Conservation (phyloP, 2,888 invertebrate genomes). For the Acleris holmiana region DNA sequence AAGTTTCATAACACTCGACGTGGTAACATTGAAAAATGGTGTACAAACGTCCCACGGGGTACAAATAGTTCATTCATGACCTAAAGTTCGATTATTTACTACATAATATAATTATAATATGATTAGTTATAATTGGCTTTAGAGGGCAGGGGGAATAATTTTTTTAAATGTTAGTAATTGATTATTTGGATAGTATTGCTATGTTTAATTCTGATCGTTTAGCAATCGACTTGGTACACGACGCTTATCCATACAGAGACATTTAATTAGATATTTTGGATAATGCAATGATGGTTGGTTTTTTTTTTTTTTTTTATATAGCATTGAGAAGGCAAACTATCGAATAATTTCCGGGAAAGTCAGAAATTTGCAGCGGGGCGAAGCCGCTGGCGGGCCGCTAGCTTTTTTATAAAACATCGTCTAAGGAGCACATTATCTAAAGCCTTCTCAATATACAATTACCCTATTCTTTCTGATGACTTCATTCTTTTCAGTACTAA, state of each 20-base stretch:
- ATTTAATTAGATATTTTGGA: no score
- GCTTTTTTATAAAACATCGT: no score
- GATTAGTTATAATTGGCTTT: constrained; percentile 2
- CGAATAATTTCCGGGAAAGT: no score
- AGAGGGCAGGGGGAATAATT: constrained; percentile 4
- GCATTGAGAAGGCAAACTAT: no score
- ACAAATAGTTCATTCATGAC: constrained; percentile 55
- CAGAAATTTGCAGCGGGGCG: no score
- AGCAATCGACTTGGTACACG: background rate
- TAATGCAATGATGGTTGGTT: no score
- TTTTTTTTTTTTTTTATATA: no score
- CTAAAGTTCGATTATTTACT: constrained; percentile 38
- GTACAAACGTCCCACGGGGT: constrained; percentile 66
- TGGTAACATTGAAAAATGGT: constrained; percentile 66
- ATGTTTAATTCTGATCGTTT: constrained; percentile 1
- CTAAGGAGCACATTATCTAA: no score
- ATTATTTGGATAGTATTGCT: constrained; percentile 12
- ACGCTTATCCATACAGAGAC: background rate
- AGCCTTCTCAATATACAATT: no score
- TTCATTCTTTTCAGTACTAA: no score
- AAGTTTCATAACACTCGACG: constrained; percentile 74
- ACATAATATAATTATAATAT: constrained; percentile 1
- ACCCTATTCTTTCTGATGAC: no score
- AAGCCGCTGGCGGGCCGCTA: no score
- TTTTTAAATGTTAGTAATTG: constrained; percentile 24